Percentiles rank a stretch among this genome's conserved stretches.
Evolutionary conservation across 2,888 invertebrate genomes (phyloP).

Genomic region (Plagodis dolabraria): DNA sequence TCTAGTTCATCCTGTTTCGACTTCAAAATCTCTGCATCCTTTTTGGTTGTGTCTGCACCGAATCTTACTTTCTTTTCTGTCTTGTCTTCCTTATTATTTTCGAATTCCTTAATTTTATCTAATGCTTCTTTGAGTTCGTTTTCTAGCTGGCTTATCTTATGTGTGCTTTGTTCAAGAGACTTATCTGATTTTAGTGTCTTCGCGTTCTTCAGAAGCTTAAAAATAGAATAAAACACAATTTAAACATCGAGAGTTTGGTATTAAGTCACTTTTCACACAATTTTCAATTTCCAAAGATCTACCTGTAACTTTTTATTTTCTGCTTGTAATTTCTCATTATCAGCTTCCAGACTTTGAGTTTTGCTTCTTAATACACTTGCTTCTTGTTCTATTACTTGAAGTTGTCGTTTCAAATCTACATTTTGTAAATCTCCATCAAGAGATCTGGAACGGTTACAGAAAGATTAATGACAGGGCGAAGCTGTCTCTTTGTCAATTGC

Average conservation of each 20-base stretch:
- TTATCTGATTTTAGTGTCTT: constrained; percentile 83
- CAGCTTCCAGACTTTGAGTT: constrained; percentile 88
- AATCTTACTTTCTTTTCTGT: constrained; percentile 81
- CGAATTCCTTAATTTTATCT: constrained; percentile 83
- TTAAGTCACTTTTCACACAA: too few relatives aligned
- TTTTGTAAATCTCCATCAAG: constrained; percentile 86
- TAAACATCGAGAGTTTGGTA: background rate
- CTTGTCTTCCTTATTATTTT: constrained; percentile 78
- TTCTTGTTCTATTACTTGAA: constrained; percentile 92
- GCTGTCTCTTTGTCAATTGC: background rate
- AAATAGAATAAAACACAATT: constrained; percentile 40
- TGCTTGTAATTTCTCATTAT: constrained; percentile 89
- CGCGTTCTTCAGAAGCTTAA: constrained; percentile 81
- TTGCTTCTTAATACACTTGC: constrained; percentile 87
- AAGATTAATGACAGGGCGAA: background rate
- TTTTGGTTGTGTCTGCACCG: constrained; percentile 67
- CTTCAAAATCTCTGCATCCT: constrained; percentile 74
- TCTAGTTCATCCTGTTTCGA: constrained; percentile 80
- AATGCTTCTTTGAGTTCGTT: constrained; percentile 86
- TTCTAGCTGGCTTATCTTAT: constrained; percentile 86
- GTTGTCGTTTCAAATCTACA: constrained; percentile 89
- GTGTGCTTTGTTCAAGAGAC: constrained; percentile 83
- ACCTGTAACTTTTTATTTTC: constrained; percentile 90
- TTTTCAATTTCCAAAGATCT: constrained; percentile 15
- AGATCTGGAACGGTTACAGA: constrained; percentile 71